These are phyloP conservation scores for Novumbra hubbsi DNA, from an alignment of 2,797 vertebrate genomes.

Conservation along the genomic window DNA sequence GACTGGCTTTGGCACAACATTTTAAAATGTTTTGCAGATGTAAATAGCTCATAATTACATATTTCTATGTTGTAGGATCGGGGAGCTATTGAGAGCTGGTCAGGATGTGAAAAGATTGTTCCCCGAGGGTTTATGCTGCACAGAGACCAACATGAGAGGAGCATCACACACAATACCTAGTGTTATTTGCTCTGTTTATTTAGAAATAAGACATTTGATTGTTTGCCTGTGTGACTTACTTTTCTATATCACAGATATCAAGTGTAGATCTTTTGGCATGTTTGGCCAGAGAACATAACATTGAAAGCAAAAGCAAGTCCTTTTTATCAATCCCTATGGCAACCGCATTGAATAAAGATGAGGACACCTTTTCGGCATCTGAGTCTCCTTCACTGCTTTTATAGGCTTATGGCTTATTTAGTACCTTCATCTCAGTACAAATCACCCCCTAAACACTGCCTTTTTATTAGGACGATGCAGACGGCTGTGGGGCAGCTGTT, in stretches of 20 bases:
- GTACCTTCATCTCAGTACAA: background rate
- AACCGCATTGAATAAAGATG: slow-evolving; percentile 27
- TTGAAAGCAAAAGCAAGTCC: background rate
- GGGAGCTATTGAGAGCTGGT: slow-evolving; percentile 60
- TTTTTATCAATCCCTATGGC: slow-evolving; percentile 16
- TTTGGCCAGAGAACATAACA: slow-evolving; percentile 31
- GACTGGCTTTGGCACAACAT: background rate
- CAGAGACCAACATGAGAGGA: slow-evolving; percentile 51
- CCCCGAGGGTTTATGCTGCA: slow-evolving; percentile 68
- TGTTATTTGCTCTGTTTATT: background rate
- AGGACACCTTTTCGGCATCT: too few species aligned
- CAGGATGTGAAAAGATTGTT: slow-evolving; percentile 69
- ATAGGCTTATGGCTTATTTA: background rate
- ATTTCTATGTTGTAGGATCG: slow-evolving; percentile 58
- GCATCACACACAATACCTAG: background rate
- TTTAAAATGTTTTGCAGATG: background rate
- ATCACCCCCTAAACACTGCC: slow-evolving; percentile 24
- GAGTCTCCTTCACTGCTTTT: too few species aligned
- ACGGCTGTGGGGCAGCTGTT: slow-evolving; percentile 19
- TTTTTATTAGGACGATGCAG: slow-evolving; percentile 48
- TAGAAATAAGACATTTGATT: background rate
- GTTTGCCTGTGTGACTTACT: background rate
- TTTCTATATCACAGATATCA: slow-evolving; percentile 37
- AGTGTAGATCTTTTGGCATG: slow-evolving; percentile 42
- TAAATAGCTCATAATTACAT: background rate